phyloP scores from a whole-genome alignment of 2,113 vertebrate genomes.

The Tychaedon coryphoeus region DNA sequence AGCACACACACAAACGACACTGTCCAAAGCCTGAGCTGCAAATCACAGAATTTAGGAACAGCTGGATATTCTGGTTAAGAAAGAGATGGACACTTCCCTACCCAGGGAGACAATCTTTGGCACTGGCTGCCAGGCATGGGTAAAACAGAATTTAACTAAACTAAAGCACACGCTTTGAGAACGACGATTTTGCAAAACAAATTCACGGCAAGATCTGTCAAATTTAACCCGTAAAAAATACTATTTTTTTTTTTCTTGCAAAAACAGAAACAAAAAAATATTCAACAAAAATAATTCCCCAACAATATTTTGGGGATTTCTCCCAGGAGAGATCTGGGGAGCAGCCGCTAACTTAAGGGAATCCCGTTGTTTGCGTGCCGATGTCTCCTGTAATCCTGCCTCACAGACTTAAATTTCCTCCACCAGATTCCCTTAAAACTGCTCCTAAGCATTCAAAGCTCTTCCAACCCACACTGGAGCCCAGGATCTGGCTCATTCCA shows the following conservation, averaged over 20 bases:
- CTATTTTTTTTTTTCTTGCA: neutral
- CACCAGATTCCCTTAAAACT: neutral
- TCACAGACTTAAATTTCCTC: neutral
- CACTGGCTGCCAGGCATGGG: neutral
- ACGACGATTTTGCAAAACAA: fast-evolving
- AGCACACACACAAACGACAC: neutral
- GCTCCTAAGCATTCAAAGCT: neutral
- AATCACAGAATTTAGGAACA: neutral
- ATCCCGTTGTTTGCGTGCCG: fast-evolving
- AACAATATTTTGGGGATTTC: neutral
- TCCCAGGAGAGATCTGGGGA: neutral
- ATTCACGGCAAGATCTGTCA: neutral
- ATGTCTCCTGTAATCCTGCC: neutral
- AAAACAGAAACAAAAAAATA: neutral
- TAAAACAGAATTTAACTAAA: neutral
- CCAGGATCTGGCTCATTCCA: neutral
- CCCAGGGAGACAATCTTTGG: neutral
- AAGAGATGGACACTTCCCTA: neutral
- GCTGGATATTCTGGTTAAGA: neutral
- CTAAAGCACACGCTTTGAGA: fast-evolving
- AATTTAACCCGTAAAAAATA: neutral
- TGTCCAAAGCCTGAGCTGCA: neutral
- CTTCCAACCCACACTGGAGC: neutral
- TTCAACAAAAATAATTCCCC: neutral
- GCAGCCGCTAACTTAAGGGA: neutral